Percentiles rank a stretch among this genome's conserved stretches.
phyloP scores from a whole-genome alignment of 2,113 vertebrate genomes.

The Columba janthina region DNA sequence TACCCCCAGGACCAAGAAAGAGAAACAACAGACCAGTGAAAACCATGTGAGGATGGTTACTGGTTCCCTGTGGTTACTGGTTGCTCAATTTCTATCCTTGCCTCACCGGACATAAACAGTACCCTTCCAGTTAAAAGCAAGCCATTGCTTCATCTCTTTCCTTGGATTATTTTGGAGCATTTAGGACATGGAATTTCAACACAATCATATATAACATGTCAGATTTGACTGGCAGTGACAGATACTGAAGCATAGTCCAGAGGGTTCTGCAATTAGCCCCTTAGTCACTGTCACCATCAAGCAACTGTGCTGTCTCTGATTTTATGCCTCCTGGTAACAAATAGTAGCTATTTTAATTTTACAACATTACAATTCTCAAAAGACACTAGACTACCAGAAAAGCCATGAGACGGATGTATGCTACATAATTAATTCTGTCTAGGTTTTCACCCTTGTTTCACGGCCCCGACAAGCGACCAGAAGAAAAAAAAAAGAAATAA shows the following conservation, averaged over 20 bases:
- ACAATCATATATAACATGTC: conserved; percentile 22
- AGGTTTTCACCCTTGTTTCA: not conserved
- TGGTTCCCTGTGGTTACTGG: not conserved
- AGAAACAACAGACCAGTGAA: not conserved
- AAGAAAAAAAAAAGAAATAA: not conserved
- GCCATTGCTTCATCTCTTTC: conserved; percentile 4
- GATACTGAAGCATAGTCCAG: conserved; percentile 39
- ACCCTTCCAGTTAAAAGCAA: not conserved
- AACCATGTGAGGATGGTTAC: not conserved
- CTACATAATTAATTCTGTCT: conserved; percentile 11
- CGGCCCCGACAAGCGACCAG: not conserved
- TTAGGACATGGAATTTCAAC: conserved; percentile 18
- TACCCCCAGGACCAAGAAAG: not conserved
- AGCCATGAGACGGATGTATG: not conserved
- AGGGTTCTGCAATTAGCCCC: conserved; percentile 68
- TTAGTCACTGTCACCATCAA: conserved; percentile 62
- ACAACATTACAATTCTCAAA: conserved; percentile 51
- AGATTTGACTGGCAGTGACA: conserved; percentile 46
- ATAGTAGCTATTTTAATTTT: conserved; percentile 64
- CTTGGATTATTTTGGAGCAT: conserved; percentile 34
- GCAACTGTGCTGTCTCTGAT: conserved; percentile 39
- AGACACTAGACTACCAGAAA: conserved; percentile 20
- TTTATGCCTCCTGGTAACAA: conserved; percentile 60
- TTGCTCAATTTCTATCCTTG: not conserved
- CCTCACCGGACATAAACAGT: not conserved